Conservation (phyloP, 2,797 vertebrate species). For the Tiaroga cobitis region DNA sequence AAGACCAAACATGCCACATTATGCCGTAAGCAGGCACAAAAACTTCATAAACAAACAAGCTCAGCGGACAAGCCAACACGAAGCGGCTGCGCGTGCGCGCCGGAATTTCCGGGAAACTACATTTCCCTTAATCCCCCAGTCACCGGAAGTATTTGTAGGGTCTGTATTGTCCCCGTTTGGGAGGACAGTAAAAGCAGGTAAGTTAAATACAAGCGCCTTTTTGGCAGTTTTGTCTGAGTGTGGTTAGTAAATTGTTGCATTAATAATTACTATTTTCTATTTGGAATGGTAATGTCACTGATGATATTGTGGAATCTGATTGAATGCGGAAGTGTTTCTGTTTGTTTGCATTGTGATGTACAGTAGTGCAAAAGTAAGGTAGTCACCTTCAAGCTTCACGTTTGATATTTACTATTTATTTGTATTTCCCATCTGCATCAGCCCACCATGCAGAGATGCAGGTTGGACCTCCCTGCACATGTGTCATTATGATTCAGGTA, state of each 20-base stretch:
- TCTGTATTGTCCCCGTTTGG: neutral
- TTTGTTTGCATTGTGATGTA: neutral
- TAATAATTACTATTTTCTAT: neutral
- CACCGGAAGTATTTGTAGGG: constrained; percentile 31
- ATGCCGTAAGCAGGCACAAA: neutral
- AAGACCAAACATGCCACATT: neutral
- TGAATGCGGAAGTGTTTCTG: constrained; percentile 37
- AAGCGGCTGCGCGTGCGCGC: neutral
- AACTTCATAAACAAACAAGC: neutral
- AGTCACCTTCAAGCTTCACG: neutral
- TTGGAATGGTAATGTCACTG: neutral
- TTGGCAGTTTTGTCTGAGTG: neutral
- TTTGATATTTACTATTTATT: neutral
- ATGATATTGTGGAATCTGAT: neutral
- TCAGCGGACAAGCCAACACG: neutral
- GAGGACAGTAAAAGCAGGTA: neutral
- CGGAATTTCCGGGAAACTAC: constrained; percentile 17
- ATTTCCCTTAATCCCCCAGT: constrained; percentile 12
- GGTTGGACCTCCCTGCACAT: neutral
- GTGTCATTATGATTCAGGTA: constrained; percentile 5
- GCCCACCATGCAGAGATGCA: constrained; percentile 18
- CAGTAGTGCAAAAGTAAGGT: neutral
- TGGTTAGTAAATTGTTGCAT: neutral
- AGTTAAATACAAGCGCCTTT: neutral
- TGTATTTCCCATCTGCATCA: neutral